A percentile compares a stretch with the other conserved stretches of the same genome.
phyloP scores from a whole-genome alignment of 2,888 invertebrate genomes.

The Platerodrilus igneus region DNA sequence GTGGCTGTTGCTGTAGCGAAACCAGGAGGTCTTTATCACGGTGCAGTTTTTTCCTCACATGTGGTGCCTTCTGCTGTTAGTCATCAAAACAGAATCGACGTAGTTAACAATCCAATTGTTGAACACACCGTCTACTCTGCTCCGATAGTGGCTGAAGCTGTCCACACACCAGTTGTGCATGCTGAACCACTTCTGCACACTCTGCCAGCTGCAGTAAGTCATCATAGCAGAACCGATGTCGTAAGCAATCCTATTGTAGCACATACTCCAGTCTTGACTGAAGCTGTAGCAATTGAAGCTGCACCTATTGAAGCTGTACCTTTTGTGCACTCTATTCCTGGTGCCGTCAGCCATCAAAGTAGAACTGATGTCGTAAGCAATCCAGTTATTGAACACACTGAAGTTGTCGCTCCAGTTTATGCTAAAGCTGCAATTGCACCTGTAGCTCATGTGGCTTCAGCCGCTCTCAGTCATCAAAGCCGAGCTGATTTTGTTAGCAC shows the following conservation, averaged over 20 bases:
- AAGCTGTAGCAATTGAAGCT: slow-evolving; percentile 5
- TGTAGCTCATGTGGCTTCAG: slow-evolving; percentile 7
- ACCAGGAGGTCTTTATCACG: slow-evolving; percentile 13
- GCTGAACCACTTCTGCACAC: too few relatives aligned
- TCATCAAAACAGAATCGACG: too few relatives aligned
- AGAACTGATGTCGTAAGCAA: too few relatives aligned
- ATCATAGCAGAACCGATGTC: slow-evolving; percentile 19
- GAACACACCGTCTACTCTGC: neutral
- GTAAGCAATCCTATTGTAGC: slow-evolving; percentile 18
- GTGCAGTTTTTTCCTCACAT: too few relatives aligned
- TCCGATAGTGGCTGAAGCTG: too few relatives aligned
- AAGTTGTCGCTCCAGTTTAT: slow-evolving; percentile 13
- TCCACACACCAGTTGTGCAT: neutral
- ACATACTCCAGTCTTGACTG: slow-evolving; percentile 3
- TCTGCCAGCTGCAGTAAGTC: slow-evolving; percentile 21
- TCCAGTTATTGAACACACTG: slow-evolving; percentile 6
- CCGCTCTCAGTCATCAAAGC: too few relatives aligned
- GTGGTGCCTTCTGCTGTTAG: neutral
- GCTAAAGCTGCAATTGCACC: slow-evolving; percentile 13
- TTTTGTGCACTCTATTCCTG: slow-evolving; percentile 21
- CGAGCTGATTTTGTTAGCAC: too few relatives aligned
- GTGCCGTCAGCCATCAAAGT: slow-evolving; percentile 22
- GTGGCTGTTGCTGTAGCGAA: slow-evolving; percentile 45
- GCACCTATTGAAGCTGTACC: too few relatives aligned
- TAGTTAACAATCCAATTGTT: neutral